These are phyloP conservation scores for Drosophila merina DNA, from an alignment of 2,888 invertebrate species.

Conservation along the genomic window DNA sequence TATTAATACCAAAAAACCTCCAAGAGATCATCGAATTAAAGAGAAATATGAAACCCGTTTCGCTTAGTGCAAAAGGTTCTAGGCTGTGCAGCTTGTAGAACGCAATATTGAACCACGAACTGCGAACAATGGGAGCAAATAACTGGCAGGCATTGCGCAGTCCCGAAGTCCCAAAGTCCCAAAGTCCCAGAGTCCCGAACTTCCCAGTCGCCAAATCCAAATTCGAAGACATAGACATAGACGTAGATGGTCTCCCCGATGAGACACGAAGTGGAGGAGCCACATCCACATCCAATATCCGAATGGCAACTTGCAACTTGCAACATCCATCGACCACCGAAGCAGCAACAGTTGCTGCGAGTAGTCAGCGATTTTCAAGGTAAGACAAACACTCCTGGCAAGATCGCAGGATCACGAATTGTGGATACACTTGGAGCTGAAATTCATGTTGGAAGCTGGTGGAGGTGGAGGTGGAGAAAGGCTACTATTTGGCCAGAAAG, in stretches of 20 bases:
- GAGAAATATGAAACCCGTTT: not conserved
- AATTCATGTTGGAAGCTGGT: not conserved
- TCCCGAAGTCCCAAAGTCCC: conserved; percentile 22
- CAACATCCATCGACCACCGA: conserved; percentile 64
- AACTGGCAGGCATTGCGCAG: conserved; percentile 74
- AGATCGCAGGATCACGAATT: conserved; percentile 17
- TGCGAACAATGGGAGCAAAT: conserved; percentile 78
- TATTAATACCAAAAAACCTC: too few relatives aligned
- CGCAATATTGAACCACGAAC: conserved; percentile 75
- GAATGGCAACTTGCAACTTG: not conserved
- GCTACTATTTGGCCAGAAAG: not conserved
- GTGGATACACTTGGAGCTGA: conserved; percentile 29
- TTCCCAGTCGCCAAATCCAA: not conserved
- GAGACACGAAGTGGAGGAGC: conserved; percentile 35
- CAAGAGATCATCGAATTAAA: not conserved
- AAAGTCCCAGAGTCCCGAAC: conserved; percentile 10
- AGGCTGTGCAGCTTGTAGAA: conserved; percentile 29
- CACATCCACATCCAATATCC: not conserved
- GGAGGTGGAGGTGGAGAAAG: not conserved
- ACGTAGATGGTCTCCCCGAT: conserved; percentile 45
- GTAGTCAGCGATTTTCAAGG: conserved; percentile 74
- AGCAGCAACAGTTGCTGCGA: conserved; percentile 57
- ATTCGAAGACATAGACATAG: conserved; percentile 32
- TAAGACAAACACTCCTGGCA: conserved; percentile 63
- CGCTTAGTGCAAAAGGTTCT: conserved; percentile 30